These are phyloP conservation scores for Carcina quercana DNA, from an alignment of 2,888 invertebrate genomes.

Conservation along the genomic window DNA sequence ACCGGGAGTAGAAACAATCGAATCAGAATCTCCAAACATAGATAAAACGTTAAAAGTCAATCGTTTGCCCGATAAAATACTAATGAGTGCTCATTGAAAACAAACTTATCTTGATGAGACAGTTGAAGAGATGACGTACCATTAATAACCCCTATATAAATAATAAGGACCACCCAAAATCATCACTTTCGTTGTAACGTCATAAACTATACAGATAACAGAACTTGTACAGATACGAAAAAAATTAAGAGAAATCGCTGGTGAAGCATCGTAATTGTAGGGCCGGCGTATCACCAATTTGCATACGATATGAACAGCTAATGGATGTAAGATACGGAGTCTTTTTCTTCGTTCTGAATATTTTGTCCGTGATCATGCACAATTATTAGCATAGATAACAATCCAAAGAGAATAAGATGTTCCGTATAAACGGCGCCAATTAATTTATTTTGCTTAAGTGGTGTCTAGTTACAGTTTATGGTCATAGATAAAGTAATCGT, in stretches of 20 bases:
- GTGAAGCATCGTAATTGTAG: slow-evolving; percentile 43
- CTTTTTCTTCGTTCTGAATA: slow-evolving; percentile 45
- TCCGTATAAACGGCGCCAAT: slow-evolving; percentile 3
- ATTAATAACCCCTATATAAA: slow-evolving; percentile 65
- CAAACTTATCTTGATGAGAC: slow-evolving; percentile 68
- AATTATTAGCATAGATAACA: slow-evolving; percentile 60
- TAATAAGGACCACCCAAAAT: slow-evolving; percentile 73
- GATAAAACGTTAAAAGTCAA: slow-evolving; percentile 57
- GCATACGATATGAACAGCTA: slow-evolving; percentile 66
- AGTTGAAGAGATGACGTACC: slow-evolving; percentile 40
- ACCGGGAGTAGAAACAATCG: slow-evolving; percentile 35
- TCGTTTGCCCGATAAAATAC: slow-evolving; percentile 57
- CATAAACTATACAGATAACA: slow-evolving; percentile 46
- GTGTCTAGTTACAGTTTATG: slow-evolving; percentile 6
- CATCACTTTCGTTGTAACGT: slow-evolving; percentile 52
- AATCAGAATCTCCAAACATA: slow-evolving; percentile 41
- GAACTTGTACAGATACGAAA: slow-evolving; percentile 26
- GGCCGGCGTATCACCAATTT: slow-evolving; percentile 47
- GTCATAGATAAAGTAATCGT: slow-evolving; percentile 2
- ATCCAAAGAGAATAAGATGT: slow-evolving; percentile 26
- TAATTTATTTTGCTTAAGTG: slow-evolving; percentile 7
- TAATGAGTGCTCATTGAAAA: slow-evolving; percentile 63
- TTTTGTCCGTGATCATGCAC: slow-evolving; percentile 42
- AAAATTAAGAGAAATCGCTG: slow-evolving; percentile 51
- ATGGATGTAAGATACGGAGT: slow-evolving; percentile 55